These are phyloP conservation scores for Hypselothyrea guttata DNA, from an alignment of 2,888 invertebrate species.

Conservation along the genomic window DNA sequence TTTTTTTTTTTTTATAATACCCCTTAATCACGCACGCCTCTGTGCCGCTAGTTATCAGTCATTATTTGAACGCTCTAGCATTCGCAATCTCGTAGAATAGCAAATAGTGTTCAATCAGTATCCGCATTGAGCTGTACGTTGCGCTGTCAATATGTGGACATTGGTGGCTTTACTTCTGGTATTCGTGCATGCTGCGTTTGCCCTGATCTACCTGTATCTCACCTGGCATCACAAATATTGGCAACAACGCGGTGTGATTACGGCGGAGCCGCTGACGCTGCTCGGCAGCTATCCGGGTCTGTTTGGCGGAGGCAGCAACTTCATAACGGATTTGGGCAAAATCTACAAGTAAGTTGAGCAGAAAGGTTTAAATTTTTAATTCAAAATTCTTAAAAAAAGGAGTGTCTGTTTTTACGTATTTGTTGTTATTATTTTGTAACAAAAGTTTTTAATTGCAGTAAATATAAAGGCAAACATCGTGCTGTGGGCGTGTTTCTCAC, in stretches of 20 bases:
- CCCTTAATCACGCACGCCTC: not conserved
- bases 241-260: conserved; percentile 77
- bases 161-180: conserved; percentile 27
- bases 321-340: conserved; percentile 52
- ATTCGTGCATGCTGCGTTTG: conserved; percentile 35
- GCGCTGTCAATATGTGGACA: conserved; percentile 33
- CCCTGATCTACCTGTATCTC: conserved; percentile 58
- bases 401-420: no score
- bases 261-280: conserved; percentile 76
- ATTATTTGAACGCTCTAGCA: not conserved
- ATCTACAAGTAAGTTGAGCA: conserved; percentile 57
- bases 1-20: not conserved
- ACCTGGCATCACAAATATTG: conserved; percentile 79
- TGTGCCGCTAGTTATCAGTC: not conserved
- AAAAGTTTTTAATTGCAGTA: conserved; percentile 40
- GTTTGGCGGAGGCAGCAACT: conserved; percentile 32
- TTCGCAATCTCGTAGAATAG: not conserved
- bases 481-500: conserved; percentile 82
- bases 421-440: no score
- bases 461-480: conserved; percentile 69
- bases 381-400: not conserved
- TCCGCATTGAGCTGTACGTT: no score
- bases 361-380: not conserved
- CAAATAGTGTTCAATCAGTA: conserved; percentile 38
- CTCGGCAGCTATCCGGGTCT: conserved; percentile 79